These are phyloP conservation scores for Bruchidius siliquastri DNA, from an alignment of 2,888 invertebrate species.

Conservation along the genomic window DNA sequence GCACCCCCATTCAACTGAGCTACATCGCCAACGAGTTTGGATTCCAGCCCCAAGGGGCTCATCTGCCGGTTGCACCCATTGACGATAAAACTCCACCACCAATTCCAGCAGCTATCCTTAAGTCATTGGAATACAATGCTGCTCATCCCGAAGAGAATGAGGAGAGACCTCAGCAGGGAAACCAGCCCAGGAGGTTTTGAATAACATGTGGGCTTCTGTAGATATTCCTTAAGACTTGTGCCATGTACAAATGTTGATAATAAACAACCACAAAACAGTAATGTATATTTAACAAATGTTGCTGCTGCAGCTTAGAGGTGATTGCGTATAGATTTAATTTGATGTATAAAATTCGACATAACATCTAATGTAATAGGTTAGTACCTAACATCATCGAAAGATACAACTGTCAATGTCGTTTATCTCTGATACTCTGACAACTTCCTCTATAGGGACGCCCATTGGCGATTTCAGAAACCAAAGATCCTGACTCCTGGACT, in stretches of 20 bases:
- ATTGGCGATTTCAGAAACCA: too few relatives aligned
- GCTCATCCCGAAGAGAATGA: slow-evolving; percentile 18
- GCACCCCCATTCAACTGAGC: slow-evolving; percentile 48
- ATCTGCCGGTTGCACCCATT: slow-evolving; percentile 55
- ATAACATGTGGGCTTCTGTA: background rate
- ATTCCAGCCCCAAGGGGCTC: slow-evolving; percentile 50
- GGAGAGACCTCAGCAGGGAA: background rate
- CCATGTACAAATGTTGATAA: slow-evolving; percentile 7
- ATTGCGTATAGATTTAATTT: too few relatives aligned
- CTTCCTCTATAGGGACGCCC: too few relatives aligned
- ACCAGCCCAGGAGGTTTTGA: slow-evolving; percentile 6
- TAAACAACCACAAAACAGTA: background rate
- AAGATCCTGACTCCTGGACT: too few relatives aligned
- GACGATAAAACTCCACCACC: slow-evolving; percentile 68
- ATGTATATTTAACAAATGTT: too few relatives aligned
- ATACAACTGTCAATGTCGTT: too few relatives aligned
- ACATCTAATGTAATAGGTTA: too few relatives aligned
- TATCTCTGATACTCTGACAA: too few relatives aligned
- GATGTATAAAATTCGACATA: too few relatives aligned
- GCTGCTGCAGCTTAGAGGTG: too few relatives aligned
- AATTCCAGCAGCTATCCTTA: slow-evolving; percentile 63
- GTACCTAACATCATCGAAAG: too few relatives aligned
- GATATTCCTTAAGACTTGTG: slow-evolving; percentile 3
- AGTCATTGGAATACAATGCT: slow-evolving; percentile 54
- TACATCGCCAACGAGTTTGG: slow-evolving; percentile 61